Evolutionary conservation across 2,888 invertebrate genomes (phyloP).

Genomic region (Dioctria rufipes): DNA sequence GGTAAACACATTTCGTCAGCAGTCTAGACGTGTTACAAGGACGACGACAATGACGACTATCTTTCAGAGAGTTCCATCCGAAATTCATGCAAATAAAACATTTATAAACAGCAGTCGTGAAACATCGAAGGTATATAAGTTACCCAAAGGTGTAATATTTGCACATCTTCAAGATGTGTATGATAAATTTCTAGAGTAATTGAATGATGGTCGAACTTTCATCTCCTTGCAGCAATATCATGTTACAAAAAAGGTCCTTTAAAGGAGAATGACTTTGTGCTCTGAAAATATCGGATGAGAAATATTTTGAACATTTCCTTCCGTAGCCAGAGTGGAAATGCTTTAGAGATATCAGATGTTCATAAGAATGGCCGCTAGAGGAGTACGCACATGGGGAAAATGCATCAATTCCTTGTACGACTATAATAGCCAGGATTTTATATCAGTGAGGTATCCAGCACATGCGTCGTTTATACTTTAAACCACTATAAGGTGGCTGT

Average conservation of each 20-base stretch:
- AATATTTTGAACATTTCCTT: too few species aligned
- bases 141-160: slow-evolving; percentile 28
- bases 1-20: slow-evolving; percentile 11
- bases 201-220: too few species aligned
- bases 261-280: background rate
- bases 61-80: background rate
- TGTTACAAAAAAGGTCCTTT: background rate
- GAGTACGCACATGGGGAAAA: slow-evolving; percentile 33
- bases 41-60: background rate
- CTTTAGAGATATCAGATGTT: background rate
- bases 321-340: too few species aligned
- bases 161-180: slow-evolving; percentile 2
- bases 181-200: background rate
- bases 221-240: background rate
- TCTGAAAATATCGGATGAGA: background rate
- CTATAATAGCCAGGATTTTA: background rate
- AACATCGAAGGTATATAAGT: slow-evolving; percentile 18
- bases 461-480: slow-evolving; percentile 21
- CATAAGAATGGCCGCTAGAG: background rate
- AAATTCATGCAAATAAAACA: slow-evolving; percentile 21
- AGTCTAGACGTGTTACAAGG: slow-evolving; percentile 28
- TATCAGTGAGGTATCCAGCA: slow-evolving; percentile 16
- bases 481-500: background rate
- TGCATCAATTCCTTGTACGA: slow-evolving; percentile 31
- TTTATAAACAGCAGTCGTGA: slow-evolving; percentile 6